Conservation (phyloP, 2,888 invertebrate species). For the Papilio gigon region DNA sequence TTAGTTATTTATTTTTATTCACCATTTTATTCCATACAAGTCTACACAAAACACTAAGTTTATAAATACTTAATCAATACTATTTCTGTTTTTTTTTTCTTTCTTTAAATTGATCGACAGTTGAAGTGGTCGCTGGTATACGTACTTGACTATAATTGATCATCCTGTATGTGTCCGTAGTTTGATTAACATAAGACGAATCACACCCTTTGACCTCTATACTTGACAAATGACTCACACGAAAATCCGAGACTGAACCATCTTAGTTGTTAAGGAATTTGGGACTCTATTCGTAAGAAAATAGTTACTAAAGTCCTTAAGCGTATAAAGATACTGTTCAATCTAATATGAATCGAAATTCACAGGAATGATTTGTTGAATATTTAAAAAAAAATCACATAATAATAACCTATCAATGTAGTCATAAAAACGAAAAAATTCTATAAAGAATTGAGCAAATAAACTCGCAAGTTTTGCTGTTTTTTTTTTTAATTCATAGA, state of each 20-base stretch:
- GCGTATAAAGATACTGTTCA: neutral
- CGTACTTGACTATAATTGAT: constrained; percentile 59
- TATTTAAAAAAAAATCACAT: neutral
- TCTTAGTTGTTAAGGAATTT: neutral
- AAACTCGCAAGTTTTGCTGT: too few species aligned
- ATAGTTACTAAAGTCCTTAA: neutral
- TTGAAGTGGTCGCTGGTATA: constrained; percentile 11
- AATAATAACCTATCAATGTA: too few species aligned
- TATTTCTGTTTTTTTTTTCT: constrained; percentile 3
- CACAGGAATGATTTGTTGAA: neutral
- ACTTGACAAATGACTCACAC: constrained; percentile 69
- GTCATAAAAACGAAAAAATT: too few species aligned
- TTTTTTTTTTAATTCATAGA: too few species aligned
- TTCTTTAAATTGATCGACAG: constrained; percentile 25
- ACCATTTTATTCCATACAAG: neutral
- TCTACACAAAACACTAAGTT: neutral
- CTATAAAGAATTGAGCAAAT: too few species aligned
- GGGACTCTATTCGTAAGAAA: neutral
- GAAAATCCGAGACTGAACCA: constrained; percentile 49
- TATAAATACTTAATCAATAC: neutral
- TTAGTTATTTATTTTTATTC: too few species aligned
- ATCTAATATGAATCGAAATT: neutral
- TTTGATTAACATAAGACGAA: constrained; percentile 71
- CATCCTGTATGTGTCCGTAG: constrained; percentile 60
- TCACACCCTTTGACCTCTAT: constrained; percentile 67